Conservation (phyloP, 2,797 vertebrate genomes). For the Iguana delicatissima region DNA sequence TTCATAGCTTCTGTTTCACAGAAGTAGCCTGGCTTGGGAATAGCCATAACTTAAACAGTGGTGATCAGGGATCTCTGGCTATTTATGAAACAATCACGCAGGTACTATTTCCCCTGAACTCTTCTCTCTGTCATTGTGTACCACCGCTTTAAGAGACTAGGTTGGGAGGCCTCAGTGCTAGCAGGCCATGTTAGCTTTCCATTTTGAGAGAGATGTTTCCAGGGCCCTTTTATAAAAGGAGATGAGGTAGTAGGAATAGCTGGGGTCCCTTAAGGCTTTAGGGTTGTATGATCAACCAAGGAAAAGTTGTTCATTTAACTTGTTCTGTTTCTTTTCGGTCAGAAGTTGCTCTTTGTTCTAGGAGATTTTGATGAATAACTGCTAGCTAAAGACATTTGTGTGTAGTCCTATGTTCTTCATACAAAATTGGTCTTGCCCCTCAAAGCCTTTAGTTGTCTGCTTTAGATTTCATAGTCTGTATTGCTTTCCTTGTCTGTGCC, state of each 20-base stretch:
- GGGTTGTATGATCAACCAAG: too few relatives aligned
- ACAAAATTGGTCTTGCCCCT: not conserved
- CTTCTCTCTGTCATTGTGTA: not conserved
- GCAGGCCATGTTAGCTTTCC: not conserved
- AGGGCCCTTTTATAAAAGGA: too few relatives aligned
- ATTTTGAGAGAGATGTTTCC: not conserved
- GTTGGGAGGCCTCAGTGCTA: not conserved
- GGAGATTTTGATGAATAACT: too few relatives aligned
- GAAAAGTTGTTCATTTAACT: too few relatives aligned
- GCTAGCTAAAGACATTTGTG: too few relatives aligned
- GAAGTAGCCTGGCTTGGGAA: not conserved
- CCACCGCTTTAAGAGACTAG: too few relatives aligned
- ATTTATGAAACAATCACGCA: not conserved
- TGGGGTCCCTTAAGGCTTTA: too few relatives aligned
- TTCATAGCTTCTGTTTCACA: not conserved
- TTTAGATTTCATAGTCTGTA: not conserved
- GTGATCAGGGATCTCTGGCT: too few relatives aligned
- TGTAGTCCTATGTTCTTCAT: not conserved
- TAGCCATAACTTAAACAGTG: too few relatives aligned
- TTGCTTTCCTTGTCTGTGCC: not conserved
- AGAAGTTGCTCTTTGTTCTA: too few relatives aligned
- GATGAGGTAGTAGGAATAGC: too few relatives aligned
- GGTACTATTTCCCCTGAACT: not conserved
- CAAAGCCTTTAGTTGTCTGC: not conserved
- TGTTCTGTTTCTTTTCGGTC: too few relatives aligned